Evolutionary conservation across 2,797 vertebrate genomes (phyloP).

Genomic region (Toxotes lorentzi): DNA sequence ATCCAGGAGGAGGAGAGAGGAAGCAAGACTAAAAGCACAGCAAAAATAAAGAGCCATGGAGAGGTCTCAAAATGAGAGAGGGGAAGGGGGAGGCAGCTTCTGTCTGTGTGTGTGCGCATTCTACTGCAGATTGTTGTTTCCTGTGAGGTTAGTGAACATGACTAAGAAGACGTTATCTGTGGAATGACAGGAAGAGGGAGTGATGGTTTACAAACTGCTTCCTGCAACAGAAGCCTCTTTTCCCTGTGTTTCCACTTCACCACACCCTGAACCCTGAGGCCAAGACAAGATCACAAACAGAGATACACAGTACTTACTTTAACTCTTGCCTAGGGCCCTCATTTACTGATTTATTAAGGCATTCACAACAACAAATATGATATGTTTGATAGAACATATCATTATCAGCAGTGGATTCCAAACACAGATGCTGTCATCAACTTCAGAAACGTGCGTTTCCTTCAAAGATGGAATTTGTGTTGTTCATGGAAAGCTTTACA

Average conservation of each 20-base stretch:
- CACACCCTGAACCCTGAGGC: slow-evolving; percentile 53
- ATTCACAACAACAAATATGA: background rate
- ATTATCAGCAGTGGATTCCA: background rate
- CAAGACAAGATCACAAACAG: background rate
- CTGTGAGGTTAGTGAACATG: slow-evolving; percentile 62
- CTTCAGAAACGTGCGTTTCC: background rate
- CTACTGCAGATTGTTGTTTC: slow-evolving; percentile 59
- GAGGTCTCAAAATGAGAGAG: no score
- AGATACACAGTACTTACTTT: background rate
- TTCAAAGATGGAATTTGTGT: background rate
- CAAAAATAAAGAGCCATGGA: no score
- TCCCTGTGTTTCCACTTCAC: slow-evolving; percentile 33
- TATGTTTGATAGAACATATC: background rate
- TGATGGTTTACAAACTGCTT: slow-evolving; percentile 68
- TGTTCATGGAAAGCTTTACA: background rate
- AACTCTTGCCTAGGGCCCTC: background rate
- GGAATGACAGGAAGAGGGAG: slow-evolving; percentile 76
- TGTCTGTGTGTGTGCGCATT: background rate
- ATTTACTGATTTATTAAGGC: background rate
- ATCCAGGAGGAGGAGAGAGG: no score
- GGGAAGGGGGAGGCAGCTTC: no score
- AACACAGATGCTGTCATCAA: background rate
- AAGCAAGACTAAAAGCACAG: no score
- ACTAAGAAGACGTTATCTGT: slow-evolving; percentile 67
- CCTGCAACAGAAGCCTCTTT: slow-evolving; percentile 55